phyloP scores from a whole-genome alignment of 2,797 vertebrate genomes.

The Phalloptychus januarius region DNA sequence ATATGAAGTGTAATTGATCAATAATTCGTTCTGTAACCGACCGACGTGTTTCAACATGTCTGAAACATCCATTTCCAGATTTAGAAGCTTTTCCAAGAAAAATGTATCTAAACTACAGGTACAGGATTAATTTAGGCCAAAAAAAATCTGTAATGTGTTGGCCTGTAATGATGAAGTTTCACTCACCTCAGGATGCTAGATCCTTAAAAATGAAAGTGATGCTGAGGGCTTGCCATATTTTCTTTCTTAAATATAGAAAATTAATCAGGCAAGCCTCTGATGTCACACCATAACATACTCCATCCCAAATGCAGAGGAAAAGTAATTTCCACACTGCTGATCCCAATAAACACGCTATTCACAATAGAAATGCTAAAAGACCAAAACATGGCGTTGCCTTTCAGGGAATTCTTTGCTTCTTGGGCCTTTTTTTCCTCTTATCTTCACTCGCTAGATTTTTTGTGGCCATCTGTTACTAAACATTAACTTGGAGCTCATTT shows the following conservation, averaged over 20 bases:
- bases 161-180: not conserved
- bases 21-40: not conserved
- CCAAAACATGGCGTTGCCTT: not conserved
- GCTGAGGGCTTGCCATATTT: not conserved
- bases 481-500: not conserved
- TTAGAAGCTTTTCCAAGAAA: not conserved
- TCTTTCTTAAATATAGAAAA: not conserved
- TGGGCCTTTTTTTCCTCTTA: not conserved
- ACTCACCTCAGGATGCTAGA: not conserved
- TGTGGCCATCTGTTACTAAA: not conserved
- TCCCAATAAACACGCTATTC: not conserved
- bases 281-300: not conserved
- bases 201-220: not conserved
- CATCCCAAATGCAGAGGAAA: not conserved
- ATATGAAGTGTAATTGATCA: not conserved
- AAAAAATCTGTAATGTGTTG: not conserved
- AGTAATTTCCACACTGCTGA: not conserved
- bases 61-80: not conserved
- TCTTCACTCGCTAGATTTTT: not conserved
- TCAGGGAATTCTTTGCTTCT: not conserved
- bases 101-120: not conserved
- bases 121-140: not conserved
- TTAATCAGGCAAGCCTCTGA: not conserved
- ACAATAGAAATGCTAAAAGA: not conserved
- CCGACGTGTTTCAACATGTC: too few species aligned